Evolutionary conservation across 2,113 vertebrate genomes (phyloP).

Genomic region (Chaenocephalus aceratus): DNA sequence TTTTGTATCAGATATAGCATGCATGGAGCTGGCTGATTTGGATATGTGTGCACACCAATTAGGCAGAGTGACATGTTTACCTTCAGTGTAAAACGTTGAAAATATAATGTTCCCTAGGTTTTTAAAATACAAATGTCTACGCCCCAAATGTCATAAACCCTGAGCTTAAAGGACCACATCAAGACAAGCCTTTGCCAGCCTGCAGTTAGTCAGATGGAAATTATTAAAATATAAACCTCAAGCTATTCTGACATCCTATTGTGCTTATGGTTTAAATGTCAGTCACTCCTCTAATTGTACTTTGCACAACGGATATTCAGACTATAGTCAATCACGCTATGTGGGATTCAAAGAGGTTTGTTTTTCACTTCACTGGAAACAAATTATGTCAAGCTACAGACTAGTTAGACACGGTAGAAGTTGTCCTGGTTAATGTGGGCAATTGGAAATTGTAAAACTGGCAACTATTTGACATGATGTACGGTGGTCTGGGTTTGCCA

Average conservation of each 20-base stretch:
- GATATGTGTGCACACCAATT: not conserved
- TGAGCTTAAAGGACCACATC: not conserved
- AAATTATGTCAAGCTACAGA: not conserved
- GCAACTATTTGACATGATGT: conserved; percentile 30
- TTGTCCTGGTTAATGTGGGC: conserved; percentile 19
- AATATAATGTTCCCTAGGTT: not conserved
- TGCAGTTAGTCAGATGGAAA: conserved; percentile 1
- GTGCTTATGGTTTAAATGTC: conserved; percentile 6
- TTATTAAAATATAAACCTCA: not conserved
- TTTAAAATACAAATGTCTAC: not conserved
- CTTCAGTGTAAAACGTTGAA: not conserved
- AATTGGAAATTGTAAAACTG: conserved; percentile 40
- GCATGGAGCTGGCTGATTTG: not conserved
- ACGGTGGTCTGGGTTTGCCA: conserved; percentile 54
- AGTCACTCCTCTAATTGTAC: not conserved
- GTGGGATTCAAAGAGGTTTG: not conserved
- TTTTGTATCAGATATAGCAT: not conserved
- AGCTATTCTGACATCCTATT: not conserved
- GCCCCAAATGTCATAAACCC: not conserved
- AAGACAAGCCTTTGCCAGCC: not conserved
- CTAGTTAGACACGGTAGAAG: not conserved
- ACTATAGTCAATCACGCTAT: not conserved
- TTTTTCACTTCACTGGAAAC: conserved; percentile 38
- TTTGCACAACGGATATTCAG: not conserved
- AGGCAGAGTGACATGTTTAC: not conserved